phyloP scores from a whole-genome alignment of 2,113 vertebrate species.

The Phalacrocorax pelagicus region DNA sequence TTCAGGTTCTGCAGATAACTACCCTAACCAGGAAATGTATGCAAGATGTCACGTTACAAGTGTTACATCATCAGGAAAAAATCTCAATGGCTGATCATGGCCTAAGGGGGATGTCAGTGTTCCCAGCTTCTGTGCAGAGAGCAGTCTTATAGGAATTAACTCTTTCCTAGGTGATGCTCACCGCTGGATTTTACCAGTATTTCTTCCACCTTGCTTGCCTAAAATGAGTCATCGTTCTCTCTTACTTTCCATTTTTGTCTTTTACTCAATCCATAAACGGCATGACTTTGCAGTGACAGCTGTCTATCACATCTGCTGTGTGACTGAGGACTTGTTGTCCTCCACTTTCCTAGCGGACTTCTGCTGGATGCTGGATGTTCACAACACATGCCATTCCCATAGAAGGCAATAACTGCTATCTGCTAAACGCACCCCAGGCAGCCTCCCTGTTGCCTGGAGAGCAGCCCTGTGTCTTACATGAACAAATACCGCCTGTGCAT shows the following conservation, averaged over 20 bases:
- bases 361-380: not conserved
- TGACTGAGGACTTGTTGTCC: not conserved
- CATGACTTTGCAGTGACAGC: not conserved
- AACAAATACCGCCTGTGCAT: not conserved
- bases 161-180: not conserved
- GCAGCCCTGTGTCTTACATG: not conserved
- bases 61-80: constrained; percentile 57
- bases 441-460: not conserved
- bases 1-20: not conserved
- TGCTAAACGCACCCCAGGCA: not conserved
- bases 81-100: constrained; percentile 37
- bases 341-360: not conserved
- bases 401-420: not conserved
- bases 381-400: not conserved
- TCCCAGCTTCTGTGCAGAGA: not conserved
- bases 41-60: constrained; percentile 50
- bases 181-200: not conserved
- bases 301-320: not conserved
- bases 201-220: not conserved
- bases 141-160: constrained; percentile 23
- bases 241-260: not conserved
- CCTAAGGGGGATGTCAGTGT: constrained; percentile 40
- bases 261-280: not conserved
- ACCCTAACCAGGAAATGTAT: not conserved
- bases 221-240: not conserved